Base-by-base conservation (phyloP, 2,797 vertebrate species). In the Prunella strophiata region DNA sequence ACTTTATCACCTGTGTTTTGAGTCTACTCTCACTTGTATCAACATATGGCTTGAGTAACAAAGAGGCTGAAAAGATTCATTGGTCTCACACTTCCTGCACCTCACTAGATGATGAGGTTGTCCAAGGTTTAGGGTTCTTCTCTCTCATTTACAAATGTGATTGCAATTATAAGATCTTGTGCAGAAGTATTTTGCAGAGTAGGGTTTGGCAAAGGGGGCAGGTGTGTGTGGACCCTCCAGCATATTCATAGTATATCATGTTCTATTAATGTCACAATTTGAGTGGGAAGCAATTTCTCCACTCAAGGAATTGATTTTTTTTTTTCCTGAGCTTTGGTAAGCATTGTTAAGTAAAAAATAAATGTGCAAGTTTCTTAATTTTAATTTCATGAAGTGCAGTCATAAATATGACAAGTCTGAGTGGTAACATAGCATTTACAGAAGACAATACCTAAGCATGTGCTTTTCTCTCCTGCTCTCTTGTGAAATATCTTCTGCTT, bases 321-420 rank as follows among this genome's bases (percentile, higher is more conserved):
- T 30, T 59, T 11, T 23, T 6, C 14, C 76, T 57, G 22, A 67
- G 29, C 4, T 70, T 54, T 58, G 5, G 45, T 63, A 72, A 58
- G 3, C 4, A 19, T 11, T 78, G 7, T 34, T 61, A 89, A 63
- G 10, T 15, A 20, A 76, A 58, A 45, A 25, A 16, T 21, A 52
- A 45, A 68, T 12, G 13, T 43, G 12, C 4, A 12, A 30, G 10
- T 86, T 94, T 50, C 65, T 92, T 81, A 50, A 54, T 96, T 91
- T 96, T 80, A 58, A 82, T 93, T 95, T 85, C 66, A 86, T 54
- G 48, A 91, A 89, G n/a, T 80, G 45, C 48, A 84, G 38, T 54
- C 30, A 59, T 65, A 89, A 88, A 77, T 92, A 90, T 68, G 85
- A 84, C 55, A 80, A 85, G 30, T 52, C 71, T 32, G 61, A 81